Evolutionary conservation across 2,797 vertebrate genomes (phyloP), one percentile per base, ranked within the genome.

Genomic region (Coranthus polyacanthus): DNA sequence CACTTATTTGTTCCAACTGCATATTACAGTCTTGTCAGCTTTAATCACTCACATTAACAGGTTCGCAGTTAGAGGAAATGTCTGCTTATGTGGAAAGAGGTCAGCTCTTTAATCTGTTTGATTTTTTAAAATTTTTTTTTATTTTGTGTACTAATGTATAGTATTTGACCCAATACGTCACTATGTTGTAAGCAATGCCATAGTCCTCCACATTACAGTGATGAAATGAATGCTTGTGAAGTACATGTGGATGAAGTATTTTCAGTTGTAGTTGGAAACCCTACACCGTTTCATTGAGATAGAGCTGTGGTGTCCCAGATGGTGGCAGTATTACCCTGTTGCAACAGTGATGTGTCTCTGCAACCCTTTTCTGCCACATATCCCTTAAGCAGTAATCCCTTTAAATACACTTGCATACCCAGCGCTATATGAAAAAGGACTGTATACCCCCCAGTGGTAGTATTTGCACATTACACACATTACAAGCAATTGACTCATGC

Each of bases 281-380:
- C 29, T 32, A 32, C 38, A 39, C 4, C 1, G 5, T 39, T 15
- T 39, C 12, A 54, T 55, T 71, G 56, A 72, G 64, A 53, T 37
- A 5, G 55, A 65, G 42, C 72, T 21, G 2, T 12, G 4, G 26
- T 22, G 38, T 75, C 65, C 89, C 91, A 91, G 85, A 82, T 81
- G 92, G 89, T 78, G 90, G 85, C 90, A 90, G 89, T 84, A 67
- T 89, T 86, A 61, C 78, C 63, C 87, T 68, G 68, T 85, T 80
- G 63, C 65, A 68, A n/a, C 59, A 50, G 7, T 5, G 12, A 50
- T 38, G 61, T 79, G 72, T 76, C 71, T 57, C 60, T 60, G 73
- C 70, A 83, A 70, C 64, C 44, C 59, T 61, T 79, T 74, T 68
- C 53, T 79, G 71, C 78, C 73, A 83, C 81, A 82, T 84, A 78